phyloP scores from a whole-genome alignment of 1,140 invertebrate species.

The Teleopsis dalmanni region DNA sequence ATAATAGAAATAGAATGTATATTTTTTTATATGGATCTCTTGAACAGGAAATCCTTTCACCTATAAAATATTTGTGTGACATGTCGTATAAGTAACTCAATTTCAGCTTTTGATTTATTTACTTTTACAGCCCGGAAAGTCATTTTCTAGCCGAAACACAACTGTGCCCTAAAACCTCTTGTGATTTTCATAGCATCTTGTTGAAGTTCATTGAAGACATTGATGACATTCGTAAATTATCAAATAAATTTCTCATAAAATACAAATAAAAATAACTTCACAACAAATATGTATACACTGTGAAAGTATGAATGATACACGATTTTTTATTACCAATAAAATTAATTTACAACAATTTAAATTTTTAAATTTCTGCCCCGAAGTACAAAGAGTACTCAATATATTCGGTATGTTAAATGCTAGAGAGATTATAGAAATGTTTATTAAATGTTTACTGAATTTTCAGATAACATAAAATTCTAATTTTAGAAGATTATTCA shows the following conservation, averaged over 20 bases:
- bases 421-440: too few species aligned
- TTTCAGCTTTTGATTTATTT: not conserved
- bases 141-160: not conserved
- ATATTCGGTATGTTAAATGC: too few species aligned
- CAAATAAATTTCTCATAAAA: constrained; percentile 1
- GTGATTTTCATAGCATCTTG: too few species aligned
- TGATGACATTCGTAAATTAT: not conserved
- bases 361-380: constrained; percentile 37
- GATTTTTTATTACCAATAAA: constrained; percentile 41
- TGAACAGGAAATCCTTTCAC: not conserved
- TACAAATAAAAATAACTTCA: not conserved
- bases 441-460: too few species aligned
- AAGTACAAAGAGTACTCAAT: too few species aligned
- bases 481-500: not conserved
- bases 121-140: not conserved
- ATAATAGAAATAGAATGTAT: not conserved
- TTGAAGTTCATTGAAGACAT: too few species aligned
- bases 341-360: constrained; percentile 44
- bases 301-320: constrained; percentile 9
- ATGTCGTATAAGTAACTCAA: too few species aligned
- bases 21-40: not conserved
- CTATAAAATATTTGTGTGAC: not conserved
- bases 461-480: not conserved
- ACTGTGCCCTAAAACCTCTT: too few species aligned
- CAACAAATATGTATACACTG: not conserved